These are phyloP conservation scores for Hippoglossus stenolepis DNA, from an alignment of 2,113 vertebrate genomes.

Conservation along the genomic window DNA sequence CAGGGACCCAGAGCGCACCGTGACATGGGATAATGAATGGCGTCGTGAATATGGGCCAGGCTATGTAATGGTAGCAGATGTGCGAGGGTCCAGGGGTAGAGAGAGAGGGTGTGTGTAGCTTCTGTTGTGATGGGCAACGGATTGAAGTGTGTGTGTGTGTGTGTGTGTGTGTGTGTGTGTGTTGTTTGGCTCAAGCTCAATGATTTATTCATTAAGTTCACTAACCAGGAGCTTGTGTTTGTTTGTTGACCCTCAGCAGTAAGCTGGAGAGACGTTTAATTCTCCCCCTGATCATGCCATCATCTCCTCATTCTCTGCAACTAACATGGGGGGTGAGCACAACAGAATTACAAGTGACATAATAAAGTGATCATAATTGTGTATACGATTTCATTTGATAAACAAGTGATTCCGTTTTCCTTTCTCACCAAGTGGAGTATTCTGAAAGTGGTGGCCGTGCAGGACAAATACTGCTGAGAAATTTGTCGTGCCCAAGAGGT, in stretches of 20 bases:
- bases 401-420: not conserved
- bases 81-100: conserved; percentile 65
- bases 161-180: conserved; percentile 43
- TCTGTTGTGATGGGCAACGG: conserved; percentile 59
- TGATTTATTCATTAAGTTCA: conserved; percentile 94
- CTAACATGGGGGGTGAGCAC: conserved; percentile 8
- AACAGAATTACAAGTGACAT: conserved; percentile 19
- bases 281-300: conserved; percentile 36
- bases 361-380: not conserved
- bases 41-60: conserved; percentile 78
- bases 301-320: conserved; percentile 9
- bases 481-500: conserved; percentile 65
- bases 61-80: conserved; percentile 72
- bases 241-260: conserved; percentile 70
- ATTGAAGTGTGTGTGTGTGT: conserved; percentile 53
- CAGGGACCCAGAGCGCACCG: conserved; percentile 82
- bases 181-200: conserved; percentile 70
- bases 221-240: conserved; percentile 87
- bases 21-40: conserved; percentile 88
- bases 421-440: not conserved
- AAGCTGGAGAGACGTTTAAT: conserved; percentile 48
- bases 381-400: conserved; percentile 25
- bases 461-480: conserved; percentile 54
- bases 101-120: conserved; percentile 48
- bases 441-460: conserved; percentile 41